Conservation (phyloP, 2,797 vertebrate species). For the Rhinophrynus dorsalis region DNA sequence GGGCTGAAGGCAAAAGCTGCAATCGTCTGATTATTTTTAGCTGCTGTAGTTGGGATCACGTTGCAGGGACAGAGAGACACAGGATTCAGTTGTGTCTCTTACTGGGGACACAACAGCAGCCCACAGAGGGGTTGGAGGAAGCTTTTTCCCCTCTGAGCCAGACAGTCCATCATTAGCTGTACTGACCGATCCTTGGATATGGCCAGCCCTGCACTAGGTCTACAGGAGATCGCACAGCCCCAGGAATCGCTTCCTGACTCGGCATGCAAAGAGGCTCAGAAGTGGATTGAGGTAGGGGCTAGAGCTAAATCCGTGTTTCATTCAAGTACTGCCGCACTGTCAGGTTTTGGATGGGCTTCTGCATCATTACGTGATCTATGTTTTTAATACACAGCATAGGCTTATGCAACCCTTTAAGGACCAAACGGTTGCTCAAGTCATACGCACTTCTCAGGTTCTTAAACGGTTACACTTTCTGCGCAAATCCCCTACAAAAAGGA, state of each 20-base stretch:
- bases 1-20: constrained; percentile 56
- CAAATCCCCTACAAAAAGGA: too few species aligned
- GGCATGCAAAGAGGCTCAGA: constrained; percentile 88
- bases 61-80: constrained; percentile 51
- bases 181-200: constrained; percentile 71
- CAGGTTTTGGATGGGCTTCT: too few species aligned
- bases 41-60: constrained; percentile 52
- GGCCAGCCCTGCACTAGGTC: constrained; percentile 76
- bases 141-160: background rate
- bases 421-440: too few species aligned
- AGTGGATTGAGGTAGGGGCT: constrained; percentile 94
- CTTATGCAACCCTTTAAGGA: too few species aligned
- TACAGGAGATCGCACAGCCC: constrained; percentile 64
- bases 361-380: too few species aligned
- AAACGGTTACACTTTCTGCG: too few species aligned
- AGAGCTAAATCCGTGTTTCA: background rate
- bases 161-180: too few species aligned
- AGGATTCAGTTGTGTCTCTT: background rate
- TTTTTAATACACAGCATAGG: too few species aligned
- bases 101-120: background rate
- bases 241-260: constrained; percentile 73
- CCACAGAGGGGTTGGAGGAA: too few species aligned
- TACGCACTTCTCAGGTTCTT: too few species aligned
- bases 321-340: too few species aligned
- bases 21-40: constrained; percentile 66